phyloP scores from a whole-genome alignment of 2,888 invertebrate genomes.

The Embidobia sp. region DNA sequence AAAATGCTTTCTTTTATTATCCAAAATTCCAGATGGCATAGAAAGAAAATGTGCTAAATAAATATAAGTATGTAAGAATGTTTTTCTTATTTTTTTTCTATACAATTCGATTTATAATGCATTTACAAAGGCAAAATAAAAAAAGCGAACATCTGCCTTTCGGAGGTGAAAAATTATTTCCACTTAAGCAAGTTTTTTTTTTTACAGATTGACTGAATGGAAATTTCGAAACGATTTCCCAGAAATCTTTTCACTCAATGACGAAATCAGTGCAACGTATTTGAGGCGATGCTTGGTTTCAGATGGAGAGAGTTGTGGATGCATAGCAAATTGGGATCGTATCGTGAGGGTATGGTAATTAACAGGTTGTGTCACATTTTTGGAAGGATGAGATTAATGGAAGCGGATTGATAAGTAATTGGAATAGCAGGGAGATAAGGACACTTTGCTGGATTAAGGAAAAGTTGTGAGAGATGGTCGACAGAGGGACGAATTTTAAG shows the following conservation, averaged over 20 bases:
- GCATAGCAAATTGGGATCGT: slow-evolving; percentile 29
- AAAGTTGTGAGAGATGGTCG: slow-evolving; percentile 19
- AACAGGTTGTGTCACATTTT: slow-evolving; percentile 51
- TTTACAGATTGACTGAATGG: not conserved
- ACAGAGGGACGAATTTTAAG: not conserved
- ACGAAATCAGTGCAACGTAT: slow-evolving; percentile 17
- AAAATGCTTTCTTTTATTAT: not conserved
- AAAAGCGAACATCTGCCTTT: no score
- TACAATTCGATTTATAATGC: no score
- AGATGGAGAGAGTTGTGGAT: slow-evolving; percentile 23
- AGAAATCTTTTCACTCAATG: slow-evolving; percentile 30
- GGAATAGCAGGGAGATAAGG: slow-evolving; percentile 18
- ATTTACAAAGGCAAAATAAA: no score
- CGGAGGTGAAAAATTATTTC: no score
- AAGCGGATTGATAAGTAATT: slow-evolving; percentile 42
- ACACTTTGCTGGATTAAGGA: slow-evolving; percentile 23
- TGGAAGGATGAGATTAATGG: slow-evolving; percentile 43
- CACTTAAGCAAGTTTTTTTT: not conserved
- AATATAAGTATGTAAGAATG: no score
- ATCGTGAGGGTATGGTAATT: slow-evolving; percentile 49
- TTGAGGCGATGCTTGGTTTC: slow-evolving; percentile 9
- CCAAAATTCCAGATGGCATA: not conserved
- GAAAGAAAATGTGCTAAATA: not conserved
- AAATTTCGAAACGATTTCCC: slow-evolving; percentile 14
- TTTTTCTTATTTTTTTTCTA: no score